phyloP scores from a whole-genome alignment of 2,113 vertebrate genomes.

The Dicrurus megarhynchus region DNA sequence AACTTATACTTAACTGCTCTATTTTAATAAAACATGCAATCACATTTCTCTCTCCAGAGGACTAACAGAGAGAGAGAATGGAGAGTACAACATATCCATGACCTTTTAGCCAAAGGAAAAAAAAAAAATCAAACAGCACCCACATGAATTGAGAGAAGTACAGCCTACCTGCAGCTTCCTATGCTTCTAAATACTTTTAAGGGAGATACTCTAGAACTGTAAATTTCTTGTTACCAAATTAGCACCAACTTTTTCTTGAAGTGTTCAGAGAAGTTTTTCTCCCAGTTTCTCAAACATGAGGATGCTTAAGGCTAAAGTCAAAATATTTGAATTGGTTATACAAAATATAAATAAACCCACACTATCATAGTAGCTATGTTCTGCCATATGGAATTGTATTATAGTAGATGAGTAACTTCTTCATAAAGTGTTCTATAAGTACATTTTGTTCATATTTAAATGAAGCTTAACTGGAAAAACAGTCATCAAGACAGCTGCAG shows the following conservation, averaged over 20 bases:
- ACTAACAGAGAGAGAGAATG: background rate
- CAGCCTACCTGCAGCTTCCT: background rate
- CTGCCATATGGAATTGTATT: constrained; percentile 9
- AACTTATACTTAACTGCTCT: background rate
- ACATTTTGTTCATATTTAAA: background rate
- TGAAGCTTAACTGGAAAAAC: background rate
- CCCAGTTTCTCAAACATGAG: background rate
- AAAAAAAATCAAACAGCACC: background rate
- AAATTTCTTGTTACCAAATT: background rate
- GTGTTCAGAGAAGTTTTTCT: background rate
- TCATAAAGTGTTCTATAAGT: background rate
- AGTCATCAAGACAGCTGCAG: background rate
- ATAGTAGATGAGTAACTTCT: background rate
- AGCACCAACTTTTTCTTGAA: background rate
- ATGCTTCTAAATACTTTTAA: background rate
- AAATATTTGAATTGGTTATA: constrained; percentile 19
- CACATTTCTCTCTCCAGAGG: background rate
- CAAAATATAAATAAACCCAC: constrained; percentile 29
- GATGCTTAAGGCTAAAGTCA: background rate
- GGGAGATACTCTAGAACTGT: background rate
- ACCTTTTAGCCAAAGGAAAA: background rate
- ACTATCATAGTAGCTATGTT: background rate
- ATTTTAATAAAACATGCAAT: background rate
- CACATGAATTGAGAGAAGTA: background rate
- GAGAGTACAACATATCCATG: background rate